Evolutionary conservation across 2,113 vertebrate species (phyloP).

Genomic region (Oryctolagus cuniculus): mOryCun1.1 NC_091451.1:41648501-41649000

Average conservation of each 20-base stretch:
- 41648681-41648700: neutral
- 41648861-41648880: neutral
- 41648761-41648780: neutral
- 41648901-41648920: rapidly evolving
- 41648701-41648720: neutral
- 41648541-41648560: neutral
- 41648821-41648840: neutral
- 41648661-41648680: neutral
- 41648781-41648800: neutral
- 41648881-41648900: neutral
- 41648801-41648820: neutral
- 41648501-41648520: neutral
- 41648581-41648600: neutral
- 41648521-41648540: neutral
- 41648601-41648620: rapidly evolving
- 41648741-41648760: neutral
- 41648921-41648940: rapidly evolving
- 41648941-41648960: rapidly evolving
- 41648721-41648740: neutral
- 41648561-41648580: neutral
- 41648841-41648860: neutral
- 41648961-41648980: neutral
- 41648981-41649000: neutral
- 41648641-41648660: neutral
- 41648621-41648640: neutral